Conservation (phyloP, 64 coral and sea anemone species). For the Trachythela sp. region DNA sequence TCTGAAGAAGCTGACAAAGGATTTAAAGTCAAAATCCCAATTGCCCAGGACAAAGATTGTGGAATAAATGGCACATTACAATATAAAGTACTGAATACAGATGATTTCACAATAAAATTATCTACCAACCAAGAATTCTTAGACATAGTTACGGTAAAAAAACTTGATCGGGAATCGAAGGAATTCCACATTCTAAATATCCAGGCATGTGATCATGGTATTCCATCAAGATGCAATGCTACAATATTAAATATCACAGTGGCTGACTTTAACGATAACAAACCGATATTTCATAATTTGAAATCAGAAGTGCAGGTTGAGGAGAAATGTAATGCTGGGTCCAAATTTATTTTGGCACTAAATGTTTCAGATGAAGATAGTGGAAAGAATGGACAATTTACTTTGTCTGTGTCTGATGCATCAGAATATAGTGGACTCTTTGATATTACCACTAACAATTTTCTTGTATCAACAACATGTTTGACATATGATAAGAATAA, state of each 20-base stretch:
- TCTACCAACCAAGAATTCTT: neutral
- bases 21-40: neutral
- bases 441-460: neutral
- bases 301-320: neutral
- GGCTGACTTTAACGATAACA: neutral
- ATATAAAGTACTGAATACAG: neutral
- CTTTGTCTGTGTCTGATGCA: neutral
- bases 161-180: neutral
- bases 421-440: neutral
- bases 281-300: slow-evolving; percentile 11
- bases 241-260: slow-evolving; percentile 5
- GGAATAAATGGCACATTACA: neutral
- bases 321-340: neutral
- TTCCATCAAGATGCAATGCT: neutral
- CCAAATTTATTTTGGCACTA: neutral
- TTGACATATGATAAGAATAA: neutral
- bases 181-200: neutral
- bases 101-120: neutral
- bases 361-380: slow-evolving; percentile 3
- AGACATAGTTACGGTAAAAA: neutral
- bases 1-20: neutral
- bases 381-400: neutral
- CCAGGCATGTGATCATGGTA: neutral
- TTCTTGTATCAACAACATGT: neutral
- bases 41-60: neutral